These are phyloP conservation scores for Martes martes DNA, from an alignment of 2,113 vertebrate species.

Conservation along the genomic window DNA sequence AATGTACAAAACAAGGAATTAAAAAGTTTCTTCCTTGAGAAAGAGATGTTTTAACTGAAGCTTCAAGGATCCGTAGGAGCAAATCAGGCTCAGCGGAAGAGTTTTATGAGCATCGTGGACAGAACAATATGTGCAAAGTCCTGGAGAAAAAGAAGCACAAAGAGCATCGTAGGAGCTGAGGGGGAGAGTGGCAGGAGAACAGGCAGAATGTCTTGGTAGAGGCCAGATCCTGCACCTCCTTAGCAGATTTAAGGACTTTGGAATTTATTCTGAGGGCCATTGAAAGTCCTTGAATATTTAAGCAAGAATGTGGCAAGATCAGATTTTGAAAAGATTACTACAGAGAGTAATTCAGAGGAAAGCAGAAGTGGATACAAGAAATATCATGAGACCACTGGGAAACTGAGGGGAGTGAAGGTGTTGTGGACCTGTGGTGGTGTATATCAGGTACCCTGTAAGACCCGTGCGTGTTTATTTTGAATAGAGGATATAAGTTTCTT, in stretches of 20 bases:
- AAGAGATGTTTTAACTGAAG: not conserved
- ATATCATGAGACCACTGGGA: not conserved
- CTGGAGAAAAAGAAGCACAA: not conserved
- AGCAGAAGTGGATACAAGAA: not conserved
- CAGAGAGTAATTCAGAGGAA: not conserved
- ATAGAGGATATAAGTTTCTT: not conserved
- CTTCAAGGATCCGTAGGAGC: not conserved
- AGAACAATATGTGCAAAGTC: not conserved
- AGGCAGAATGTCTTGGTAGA: not conserved
- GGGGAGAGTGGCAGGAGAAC: not conserved
- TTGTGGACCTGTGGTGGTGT: not conserved
- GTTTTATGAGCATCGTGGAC: not conserved
- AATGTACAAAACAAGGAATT: not conserved
- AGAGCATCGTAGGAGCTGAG: not conserved
- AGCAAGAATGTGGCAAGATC: not conserved
- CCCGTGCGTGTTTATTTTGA: not conserved
- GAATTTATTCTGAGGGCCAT: not conserved
- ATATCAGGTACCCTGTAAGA: not conserved
- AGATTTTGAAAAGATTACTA: not conserved
- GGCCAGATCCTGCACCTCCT: not conserved
- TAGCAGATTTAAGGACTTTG: not conserved
- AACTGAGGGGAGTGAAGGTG: not conserved
- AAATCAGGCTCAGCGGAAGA: not conserved
- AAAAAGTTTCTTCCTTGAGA: not conserved
- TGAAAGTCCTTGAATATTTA: conserved; percentile 1